Evolutionary conservation across 92 coral and sea anemone genomes (phyloP), one percentile per base, ranked within the genome.

Genomic region (Paramuricea clavata): DNA sequence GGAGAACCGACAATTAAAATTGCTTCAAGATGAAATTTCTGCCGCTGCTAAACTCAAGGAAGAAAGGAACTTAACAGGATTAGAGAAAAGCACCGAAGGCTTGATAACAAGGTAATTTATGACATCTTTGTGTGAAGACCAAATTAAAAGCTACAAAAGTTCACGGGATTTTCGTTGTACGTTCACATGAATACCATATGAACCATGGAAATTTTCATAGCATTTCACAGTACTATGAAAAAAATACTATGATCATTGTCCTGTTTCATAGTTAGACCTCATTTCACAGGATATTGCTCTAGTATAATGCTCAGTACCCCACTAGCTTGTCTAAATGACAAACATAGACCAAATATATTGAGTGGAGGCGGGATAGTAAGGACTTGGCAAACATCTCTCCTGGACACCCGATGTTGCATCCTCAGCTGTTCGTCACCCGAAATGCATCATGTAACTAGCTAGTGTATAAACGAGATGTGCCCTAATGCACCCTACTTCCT

Each of bases 61-160:
- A 12, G 56, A 28, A 64, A 39, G 75, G 39, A 34, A 34, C 76
- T 81, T 21, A 72, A 39, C 34, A 39, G 59, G 23, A 81, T 39
- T 52, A 32, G 54, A 60, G 69, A 54, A 52, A 59, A 21, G 34
- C 44, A 52, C 59, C 60, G 71, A 34, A 39, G 33, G 16, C 75
- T 81, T 60, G 85, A 81, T 72, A 41, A 61, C 69, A 81, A 81
- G 39, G 85, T 81, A 81, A 27, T 71, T 10, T 10, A 47, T 47
- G 10, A 47, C 16, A 9, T 12, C 1, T 47, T 47, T 47, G 52
- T 47, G 10, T 47, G 52, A 9, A 9, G 52, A 47, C n/a, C n/a
- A 6, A 15, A 1, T 6, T 5, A 10, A 47, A 15, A 9, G 17
- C 52, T 15, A 47, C 69, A 32, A 54, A 50, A 9, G 10, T 10